phyloP scores from a whole-genome alignment of 2,113 vertebrate species.

The Oreamnos americanus region DNA sequence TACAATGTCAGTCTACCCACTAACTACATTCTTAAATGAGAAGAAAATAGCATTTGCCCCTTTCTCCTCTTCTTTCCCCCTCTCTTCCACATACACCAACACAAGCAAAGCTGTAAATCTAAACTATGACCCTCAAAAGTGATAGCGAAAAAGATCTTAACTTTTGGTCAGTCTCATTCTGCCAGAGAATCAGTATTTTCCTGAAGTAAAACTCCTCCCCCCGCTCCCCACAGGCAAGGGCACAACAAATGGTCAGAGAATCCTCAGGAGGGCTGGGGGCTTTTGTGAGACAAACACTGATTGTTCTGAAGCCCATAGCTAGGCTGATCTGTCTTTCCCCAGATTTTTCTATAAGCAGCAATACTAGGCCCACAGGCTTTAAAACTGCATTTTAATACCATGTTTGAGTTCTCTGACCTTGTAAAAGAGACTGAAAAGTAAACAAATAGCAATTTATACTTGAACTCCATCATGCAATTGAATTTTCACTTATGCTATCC shows the following conservation, averaged over 20 bases:
- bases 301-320: slow-evolving; percentile 71
- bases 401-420: slow-evolving; percentile 44
- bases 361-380: slow-evolving; percentile 64
- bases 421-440: slow-evolving; percentile 53
- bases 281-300: slow-evolving; percentile 75
- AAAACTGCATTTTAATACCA: slow-evolving; percentile 67
- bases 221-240: slow-evolving; percentile 8
- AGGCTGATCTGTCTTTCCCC: slow-evolving; percentile 77
- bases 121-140: background rate
- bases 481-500: slow-evolving; percentile 52
- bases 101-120: slow-evolving; percentile 42
- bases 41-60: slow-evolving; percentile 12
- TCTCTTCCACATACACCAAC: background rate
- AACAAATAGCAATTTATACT: slow-evolving; percentile 58
- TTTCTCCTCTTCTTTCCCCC: background rate
- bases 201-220: background rate
- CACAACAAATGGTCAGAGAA: slow-evolving; percentile 75
- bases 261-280: slow-evolving; percentile 70
- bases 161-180: slow-evolving; percentile 43
- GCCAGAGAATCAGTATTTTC: slow-evolving; percentile 47
- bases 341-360: slow-evolving; percentile 78
- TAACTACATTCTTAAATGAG: slow-evolving; percentile 59
- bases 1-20: slow-evolving; percentile 45
- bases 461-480: slow-evolving; percentile 52
- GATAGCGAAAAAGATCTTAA: slow-evolving; percentile 54